Evolutionary conservation across 2,797 vertebrate genomes (phyloP).

Genomic region (Octomys mimax): DNA sequence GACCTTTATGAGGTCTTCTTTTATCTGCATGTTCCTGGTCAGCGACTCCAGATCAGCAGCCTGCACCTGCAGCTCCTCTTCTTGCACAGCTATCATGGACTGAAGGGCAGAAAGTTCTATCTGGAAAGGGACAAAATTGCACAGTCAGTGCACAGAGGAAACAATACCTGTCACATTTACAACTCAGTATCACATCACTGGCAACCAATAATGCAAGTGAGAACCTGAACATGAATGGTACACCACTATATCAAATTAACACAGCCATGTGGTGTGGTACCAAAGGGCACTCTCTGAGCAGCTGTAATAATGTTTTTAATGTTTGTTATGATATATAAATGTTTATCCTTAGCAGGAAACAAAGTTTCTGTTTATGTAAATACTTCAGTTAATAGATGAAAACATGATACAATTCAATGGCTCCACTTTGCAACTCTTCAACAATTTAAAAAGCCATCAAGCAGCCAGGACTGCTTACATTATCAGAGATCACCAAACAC

Average conservation of each 20-base stretch:
- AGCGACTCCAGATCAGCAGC: conserved; percentile 90
- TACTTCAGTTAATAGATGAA: not conserved
- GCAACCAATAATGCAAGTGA: not conserved
- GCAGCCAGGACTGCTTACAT: not conserved
- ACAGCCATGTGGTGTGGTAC: not conserved
- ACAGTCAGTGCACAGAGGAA: not conserved
- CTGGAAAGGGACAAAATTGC: conserved; percentile 84
- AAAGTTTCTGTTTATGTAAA: not conserved
- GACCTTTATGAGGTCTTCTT: conserved; percentile 95
- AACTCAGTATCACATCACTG: not conserved
- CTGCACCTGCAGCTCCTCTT: conserved; percentile 91
- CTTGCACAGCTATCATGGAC: conserved; percentile 88
- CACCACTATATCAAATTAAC: not conserved
- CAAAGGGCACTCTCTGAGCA: not conserved
- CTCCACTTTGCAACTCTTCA: not conserved
- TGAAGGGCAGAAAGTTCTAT: conserved; percentile 92
- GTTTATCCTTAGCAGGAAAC: not conserved
- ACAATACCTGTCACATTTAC: not conserved
- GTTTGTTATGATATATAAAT: not conserved
- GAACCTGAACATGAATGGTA: not conserved
- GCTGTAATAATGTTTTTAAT: not conserved
- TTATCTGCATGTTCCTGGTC: conserved; percentile 91
- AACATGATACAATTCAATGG: not conserved
- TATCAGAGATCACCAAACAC: not conserved
- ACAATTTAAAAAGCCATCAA: not conserved